phyloP scores from a whole-genome alignment of 2,888 invertebrate species.

The Lissonota sp. region DNA sequence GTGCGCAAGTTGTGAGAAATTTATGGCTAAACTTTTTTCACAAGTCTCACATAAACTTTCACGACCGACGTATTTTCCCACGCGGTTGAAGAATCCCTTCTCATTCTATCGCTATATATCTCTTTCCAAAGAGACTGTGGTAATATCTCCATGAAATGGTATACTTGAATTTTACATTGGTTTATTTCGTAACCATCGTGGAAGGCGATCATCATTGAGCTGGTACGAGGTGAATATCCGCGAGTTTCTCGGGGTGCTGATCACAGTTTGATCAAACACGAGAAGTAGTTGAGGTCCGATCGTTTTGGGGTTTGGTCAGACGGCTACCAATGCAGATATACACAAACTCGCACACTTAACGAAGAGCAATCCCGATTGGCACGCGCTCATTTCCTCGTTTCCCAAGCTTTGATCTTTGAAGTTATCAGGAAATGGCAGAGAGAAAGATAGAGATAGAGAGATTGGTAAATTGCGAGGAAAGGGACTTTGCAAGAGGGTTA shows the following conservation, averaged over 20 bases:
- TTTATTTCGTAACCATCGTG: conserved; percentile 5
- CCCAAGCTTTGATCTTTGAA: conserved; percentile 55
- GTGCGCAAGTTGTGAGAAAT: conserved; percentile 46
- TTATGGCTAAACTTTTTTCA: conserved; percentile 59
- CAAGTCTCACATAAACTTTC: conserved; percentile 54
- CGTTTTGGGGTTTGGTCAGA: conserved; percentile 49
- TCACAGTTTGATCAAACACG: conserved; percentile 38
- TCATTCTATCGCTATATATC: background rate
- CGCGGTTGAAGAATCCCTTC: conserved; percentile 22
- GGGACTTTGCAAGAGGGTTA: conserved; percentile 26
- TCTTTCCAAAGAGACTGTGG: background rate
- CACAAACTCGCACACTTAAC: background rate
- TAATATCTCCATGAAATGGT: conserved; percentile 33
- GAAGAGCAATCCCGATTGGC: conserved; percentile 18
- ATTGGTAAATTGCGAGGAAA: conserved; percentile 6
- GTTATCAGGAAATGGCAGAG: conserved; percentile 21
- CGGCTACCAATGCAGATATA: background rate
- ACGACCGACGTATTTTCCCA: conserved; percentile 55
- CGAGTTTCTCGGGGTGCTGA: conserved; percentile 13
- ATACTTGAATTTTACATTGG: conserved; percentile 17
- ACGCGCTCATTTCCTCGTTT: conserved; percentile 50
- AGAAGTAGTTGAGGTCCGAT: conserved; percentile 46
- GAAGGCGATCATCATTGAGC: conserved; percentile 11
- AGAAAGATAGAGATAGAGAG: conserved; percentile 1
- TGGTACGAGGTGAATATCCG: background rate